Evolutionary conservation across 2,113 vertebrate genomes (phyloP).

Genomic region (Gasterosteus aculeatus): DNA sequence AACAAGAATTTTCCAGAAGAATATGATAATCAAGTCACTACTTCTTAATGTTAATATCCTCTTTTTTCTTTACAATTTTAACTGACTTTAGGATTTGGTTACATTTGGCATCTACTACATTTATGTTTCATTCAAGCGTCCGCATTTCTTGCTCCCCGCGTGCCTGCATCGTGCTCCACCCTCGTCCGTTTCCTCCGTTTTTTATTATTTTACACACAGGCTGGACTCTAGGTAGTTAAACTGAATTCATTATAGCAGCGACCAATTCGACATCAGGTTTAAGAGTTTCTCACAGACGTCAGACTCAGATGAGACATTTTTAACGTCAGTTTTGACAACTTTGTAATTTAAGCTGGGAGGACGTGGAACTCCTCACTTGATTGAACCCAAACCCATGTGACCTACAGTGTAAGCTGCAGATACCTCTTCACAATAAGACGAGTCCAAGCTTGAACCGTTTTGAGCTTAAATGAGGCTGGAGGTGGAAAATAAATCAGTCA

Average conservation of each 20-base stretch:
- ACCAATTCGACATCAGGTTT: no score
- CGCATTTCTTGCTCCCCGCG: not conserved
- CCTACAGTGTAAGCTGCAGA: not conserved
- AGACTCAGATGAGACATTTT: not conserved
- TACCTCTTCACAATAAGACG: not conserved
- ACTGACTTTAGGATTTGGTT: not conserved
- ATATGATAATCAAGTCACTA: not conserved
- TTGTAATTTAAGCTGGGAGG: not conserved
- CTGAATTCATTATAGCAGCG: no score
- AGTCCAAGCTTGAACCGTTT: not conserved
- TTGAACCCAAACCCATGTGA: not conserved
- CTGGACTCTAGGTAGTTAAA: no score
- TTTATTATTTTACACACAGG: no score
- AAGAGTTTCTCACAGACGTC: not conserved
- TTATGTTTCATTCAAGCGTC: not conserved
- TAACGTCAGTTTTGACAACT: not conserved
- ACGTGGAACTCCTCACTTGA: not conserved
- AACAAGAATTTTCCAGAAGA: not conserved
- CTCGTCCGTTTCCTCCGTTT: not conserved
- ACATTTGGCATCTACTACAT: not conserved
- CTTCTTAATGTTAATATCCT: not conserved
- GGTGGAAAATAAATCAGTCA: no score
- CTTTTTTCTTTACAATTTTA: not conserved
- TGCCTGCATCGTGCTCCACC: not conserved
- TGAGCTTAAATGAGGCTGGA: not conserved